phyloP scores from a whole-genome alignment of 2,888 invertebrate species.

The Chydorus sphaericus region DNA sequence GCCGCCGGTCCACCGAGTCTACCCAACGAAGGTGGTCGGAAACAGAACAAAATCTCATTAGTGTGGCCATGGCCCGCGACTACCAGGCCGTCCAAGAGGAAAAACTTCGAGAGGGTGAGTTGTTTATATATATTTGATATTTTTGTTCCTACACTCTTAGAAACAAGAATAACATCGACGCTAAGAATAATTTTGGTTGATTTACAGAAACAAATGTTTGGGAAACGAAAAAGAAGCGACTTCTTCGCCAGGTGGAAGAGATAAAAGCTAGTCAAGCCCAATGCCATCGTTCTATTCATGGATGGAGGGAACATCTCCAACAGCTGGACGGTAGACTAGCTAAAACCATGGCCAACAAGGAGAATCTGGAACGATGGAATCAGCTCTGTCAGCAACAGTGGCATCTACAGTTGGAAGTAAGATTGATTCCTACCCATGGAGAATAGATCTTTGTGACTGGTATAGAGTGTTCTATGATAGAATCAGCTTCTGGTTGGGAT shows the following conservation, averaged over 20 bases:
- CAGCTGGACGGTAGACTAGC: constrained; percentile 41
- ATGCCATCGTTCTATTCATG: constrained; percentile 42
- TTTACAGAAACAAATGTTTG: constrained; percentile 41
- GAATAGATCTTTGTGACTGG: constrained; percentile 5
- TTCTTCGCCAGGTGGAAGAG: constrained; percentile 46
- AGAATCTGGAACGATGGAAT: constrained; percentile 39
- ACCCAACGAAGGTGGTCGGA: constrained; percentile 1
- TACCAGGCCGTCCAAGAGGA: background rate
- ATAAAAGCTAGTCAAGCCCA: constrained; percentile 39
- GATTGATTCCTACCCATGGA: constrained; percentile 2
- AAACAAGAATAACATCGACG: too few species aligned
- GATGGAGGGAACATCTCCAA: constrained; percentile 43
- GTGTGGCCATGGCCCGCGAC: constrained; percentile 3
- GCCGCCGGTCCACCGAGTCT: background rate
- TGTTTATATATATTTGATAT: background rate
- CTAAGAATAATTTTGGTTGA: too few species aligned
- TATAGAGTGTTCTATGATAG: constrained; percentile 6
- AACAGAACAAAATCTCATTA: background rate
- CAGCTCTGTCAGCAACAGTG: constrained; percentile 37
- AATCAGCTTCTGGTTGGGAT: too few species aligned
- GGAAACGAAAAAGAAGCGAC: constrained; percentile 55
- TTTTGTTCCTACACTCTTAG: background rate
- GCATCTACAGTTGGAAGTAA: constrained; percentile 36
- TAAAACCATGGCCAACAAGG: constrained; percentile 38
- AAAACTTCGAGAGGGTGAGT: background rate